Conservation (phyloP, 2,113 vertebrate genomes). For the Australoheros scitulus region DNA sequence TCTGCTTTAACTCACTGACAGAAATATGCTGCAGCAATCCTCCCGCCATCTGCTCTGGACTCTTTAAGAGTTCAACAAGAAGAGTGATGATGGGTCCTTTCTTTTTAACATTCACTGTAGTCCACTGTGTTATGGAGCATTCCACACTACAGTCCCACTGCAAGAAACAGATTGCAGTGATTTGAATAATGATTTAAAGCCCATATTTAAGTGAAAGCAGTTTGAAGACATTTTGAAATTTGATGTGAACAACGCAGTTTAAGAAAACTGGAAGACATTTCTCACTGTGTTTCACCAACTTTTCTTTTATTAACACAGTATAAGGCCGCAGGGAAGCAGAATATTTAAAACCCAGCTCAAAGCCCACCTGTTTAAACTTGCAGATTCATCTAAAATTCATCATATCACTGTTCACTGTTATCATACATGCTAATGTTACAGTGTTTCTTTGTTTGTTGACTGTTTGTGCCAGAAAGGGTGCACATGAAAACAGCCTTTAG, state of each 20-base stretch:
- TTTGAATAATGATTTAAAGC: neutral
- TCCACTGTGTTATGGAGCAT: neutral
- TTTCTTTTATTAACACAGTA: neutral
- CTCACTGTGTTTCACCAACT: neutral
- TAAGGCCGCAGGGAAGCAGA: neutral
- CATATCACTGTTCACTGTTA: too few relatives aligned
- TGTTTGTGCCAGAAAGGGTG: too few relatives aligned
- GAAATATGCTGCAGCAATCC: constrained; percentile 24
- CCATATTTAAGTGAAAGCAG: neutral
- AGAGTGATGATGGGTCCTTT: neutral
- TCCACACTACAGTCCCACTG: neutral
- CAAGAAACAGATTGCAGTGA: neutral
- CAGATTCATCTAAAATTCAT: too few relatives aligned
- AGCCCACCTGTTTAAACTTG: too few relatives aligned
- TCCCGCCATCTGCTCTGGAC: neutral
- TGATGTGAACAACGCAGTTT: neutral
- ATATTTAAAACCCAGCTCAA: neutral
- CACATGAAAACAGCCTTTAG: too few relatives aligned
- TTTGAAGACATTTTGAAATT: neutral
- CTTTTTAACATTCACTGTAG: constrained; percentile 8
- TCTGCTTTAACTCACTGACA: constrained; percentile 48
- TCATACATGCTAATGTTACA: too few relatives aligned
- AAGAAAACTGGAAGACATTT: neutral
- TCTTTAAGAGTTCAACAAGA: neutral
- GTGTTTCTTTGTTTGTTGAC: too few relatives aligned